phyloP scores from a whole-genome alignment of 2,797 vertebrate species.

The Oryzias sinensis region DNA sequence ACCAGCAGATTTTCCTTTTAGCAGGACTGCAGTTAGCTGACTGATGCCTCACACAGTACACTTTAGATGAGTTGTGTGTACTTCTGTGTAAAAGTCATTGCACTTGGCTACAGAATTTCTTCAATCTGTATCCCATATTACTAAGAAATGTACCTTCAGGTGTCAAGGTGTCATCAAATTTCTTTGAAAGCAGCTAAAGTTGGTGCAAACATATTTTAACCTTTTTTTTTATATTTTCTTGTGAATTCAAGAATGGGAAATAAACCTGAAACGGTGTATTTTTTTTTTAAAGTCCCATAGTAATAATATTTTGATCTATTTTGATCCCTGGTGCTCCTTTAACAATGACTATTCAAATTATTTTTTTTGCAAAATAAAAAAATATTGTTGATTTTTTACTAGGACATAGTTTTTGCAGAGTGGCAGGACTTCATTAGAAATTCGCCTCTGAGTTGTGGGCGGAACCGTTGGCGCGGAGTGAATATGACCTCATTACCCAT shows the following conservation, averaged over 20 bases:
- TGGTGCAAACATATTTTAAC: background rate
- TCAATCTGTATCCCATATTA: background rate
- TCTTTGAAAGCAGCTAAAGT: background rate
- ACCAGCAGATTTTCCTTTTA: conserved; percentile 54
- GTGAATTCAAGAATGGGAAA: background rate
- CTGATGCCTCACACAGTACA: conserved; percentile 48
- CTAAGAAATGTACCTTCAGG: background rate
- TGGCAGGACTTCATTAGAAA: too few relatives aligned
- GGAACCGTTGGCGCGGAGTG: too few relatives aligned
- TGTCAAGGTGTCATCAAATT: background rate
- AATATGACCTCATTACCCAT: too few relatives aligned
- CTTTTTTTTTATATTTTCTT: background rate
- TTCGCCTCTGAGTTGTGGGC: too few relatives aligned
- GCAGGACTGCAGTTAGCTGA: conserved; percentile 53
- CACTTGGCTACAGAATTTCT: conserved; percentile 14
- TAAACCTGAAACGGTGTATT: background rate
- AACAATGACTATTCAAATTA: too few relatives aligned
- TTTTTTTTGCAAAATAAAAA: too few relatives aligned
- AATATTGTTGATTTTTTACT: too few relatives aligned
- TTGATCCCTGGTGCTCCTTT: too few relatives aligned
- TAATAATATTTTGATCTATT: too few relatives aligned
- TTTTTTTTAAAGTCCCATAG: background rate
- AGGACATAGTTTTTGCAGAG: too few relatives aligned
- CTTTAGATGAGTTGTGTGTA: conserved; percentile 36
- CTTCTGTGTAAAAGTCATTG: conserved; percentile 6